Conservation (phyloP, 2,113 vertebrate genomes). For the Pampusana beccarii region DNA sequence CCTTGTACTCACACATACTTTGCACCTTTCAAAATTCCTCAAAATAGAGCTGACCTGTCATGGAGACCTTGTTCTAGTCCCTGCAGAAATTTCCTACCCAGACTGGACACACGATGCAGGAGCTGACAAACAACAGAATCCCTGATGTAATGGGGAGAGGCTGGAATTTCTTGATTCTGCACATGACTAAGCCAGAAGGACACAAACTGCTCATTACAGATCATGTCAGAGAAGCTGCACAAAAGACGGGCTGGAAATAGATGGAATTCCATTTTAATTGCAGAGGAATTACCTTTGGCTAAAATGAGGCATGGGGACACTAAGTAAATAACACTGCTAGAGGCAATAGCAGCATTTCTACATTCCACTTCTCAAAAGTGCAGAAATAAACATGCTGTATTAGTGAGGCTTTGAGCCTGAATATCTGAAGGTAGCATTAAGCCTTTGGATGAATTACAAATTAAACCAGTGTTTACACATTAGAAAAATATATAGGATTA, state of each 20-base stretch:
- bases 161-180: background rate
- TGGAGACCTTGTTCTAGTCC: rapidly evolving
- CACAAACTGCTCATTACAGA: background rate
- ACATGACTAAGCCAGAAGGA: background rate
- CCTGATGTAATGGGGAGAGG: background rate
- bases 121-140: background rate
- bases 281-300: background rate
- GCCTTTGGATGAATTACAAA: background rate
- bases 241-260: background rate
- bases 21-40: background rate
- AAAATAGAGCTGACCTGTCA: background rate
- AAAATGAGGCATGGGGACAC: background rate
- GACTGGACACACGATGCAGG: background rate
- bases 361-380: background rate
- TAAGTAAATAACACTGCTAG: background rate
- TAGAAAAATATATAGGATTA: background rate
- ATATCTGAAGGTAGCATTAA: background rate
- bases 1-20: background rate
- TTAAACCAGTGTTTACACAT: background rate
- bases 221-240: background rate
- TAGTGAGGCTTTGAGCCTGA: background rate
- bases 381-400: background rate
- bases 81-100: background rate
- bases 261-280: background rate
- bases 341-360: background rate